phyloP scores from a whole-genome alignment of 1,140 invertebrate genomes.

The Metaphire vulgaris region DNA sequence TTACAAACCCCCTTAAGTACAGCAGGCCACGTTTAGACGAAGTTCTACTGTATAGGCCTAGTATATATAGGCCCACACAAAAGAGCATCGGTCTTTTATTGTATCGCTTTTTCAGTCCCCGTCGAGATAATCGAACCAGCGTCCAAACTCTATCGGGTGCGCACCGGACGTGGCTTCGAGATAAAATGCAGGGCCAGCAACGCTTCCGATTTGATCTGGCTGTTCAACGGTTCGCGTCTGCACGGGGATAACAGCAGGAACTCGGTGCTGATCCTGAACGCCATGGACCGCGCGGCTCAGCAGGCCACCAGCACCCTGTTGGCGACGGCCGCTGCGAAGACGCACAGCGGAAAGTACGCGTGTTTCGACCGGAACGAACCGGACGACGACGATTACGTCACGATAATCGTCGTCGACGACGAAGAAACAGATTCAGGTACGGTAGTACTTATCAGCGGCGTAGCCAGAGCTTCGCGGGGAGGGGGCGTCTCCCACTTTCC shows the following conservation, averaged over 20 bases:
- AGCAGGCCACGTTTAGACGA: too few relatives aligned
- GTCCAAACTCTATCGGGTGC: background rate
- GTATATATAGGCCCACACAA: too few relatives aligned
- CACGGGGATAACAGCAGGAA: background rate
- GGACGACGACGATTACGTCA: background rate
- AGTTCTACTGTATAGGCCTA: too few relatives aligned
- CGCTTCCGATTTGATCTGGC: background rate
- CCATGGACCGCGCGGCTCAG: background rate
- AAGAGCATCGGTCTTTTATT: too few relatives aligned
- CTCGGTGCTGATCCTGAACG: background rate
- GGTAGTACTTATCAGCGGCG: background rate
- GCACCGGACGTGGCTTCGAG: background rate
- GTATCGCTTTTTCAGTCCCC: background rate
- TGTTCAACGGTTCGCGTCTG: background rate
- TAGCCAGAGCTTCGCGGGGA: too few relatives aligned
- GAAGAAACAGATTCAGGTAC: background rate
- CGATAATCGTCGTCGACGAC: background rate
- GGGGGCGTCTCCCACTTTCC: too few relatives aligned
- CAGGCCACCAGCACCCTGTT: background rate
- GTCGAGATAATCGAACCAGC: background rate
- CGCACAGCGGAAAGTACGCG: background rate
- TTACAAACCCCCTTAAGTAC: too few relatives aligned
- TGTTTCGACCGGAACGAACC: background rate
- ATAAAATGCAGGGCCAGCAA: background rate
- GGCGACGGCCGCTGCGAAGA: background rate